These are phyloP conservation scores for Cataglyphis albicans DNA, from an alignment of 2,888 invertebrate species.

Conservation along the genomic window DNA sequence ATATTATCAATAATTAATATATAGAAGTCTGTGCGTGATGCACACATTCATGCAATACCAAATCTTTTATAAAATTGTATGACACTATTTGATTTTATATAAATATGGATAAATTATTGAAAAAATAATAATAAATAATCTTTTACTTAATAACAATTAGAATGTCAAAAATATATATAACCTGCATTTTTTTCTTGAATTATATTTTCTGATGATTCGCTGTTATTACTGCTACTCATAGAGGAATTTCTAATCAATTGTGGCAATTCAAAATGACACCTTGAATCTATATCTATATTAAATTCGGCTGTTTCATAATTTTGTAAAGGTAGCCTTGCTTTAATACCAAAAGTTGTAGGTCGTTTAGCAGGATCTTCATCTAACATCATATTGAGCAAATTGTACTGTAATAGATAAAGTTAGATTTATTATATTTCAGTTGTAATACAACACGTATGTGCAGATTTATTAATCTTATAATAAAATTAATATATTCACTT, in stretches of 20 bases:
- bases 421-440: not conserved
- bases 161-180: conserved; percentile 25
- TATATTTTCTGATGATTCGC: conserved; percentile 72
- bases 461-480: not conserved
- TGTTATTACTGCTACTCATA: conserved; percentile 75
- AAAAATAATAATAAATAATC: conserved; percentile 36
- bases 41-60: not conserved
- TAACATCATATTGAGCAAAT: conserved; percentile 92
- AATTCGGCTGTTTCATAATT: conserved; percentile 81
- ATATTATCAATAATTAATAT: too few relatives aligned
- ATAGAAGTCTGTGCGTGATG: too few relatives aligned
- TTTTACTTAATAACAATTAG: conserved; percentile 17
- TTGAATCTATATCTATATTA: conserved; percentile 81
- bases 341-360: conserved; percentile 92
- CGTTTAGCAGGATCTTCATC: conserved; percentile 90
- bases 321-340: conserved; percentile 88
- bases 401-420: conserved; percentile 87
- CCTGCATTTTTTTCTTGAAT: conserved; percentile 55
- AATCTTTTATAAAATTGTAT: not conserved
- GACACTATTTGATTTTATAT: not conserved
- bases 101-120: conserved; percentile 22
- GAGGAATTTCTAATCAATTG: conserved; percentile 81
- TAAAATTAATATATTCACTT: conserved; percentile 16
- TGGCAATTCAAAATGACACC: conserved; percentile 88
- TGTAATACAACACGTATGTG: not conserved